Percentiles rank a stretch among this genome's conserved stretches.
These are phyloP conservation scores for Spinus pinus DNA, from an alignment of 2,797 vertebrate genomes.

Conservation along the genomic window DNA sequence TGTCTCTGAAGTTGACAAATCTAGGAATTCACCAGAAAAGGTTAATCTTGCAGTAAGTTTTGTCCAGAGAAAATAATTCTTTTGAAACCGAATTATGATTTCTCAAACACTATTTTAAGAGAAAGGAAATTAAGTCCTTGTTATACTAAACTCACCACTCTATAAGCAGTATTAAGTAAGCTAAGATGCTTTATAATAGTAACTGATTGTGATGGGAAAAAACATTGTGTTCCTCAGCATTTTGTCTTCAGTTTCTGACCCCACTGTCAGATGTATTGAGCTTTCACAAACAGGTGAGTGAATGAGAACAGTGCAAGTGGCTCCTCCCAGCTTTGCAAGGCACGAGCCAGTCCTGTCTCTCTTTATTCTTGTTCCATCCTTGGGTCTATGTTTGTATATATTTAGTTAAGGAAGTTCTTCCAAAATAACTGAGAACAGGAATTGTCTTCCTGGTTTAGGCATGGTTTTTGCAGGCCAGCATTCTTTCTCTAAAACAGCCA, in stretches of 20 bases:
- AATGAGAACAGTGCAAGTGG: background rate
- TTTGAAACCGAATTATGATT: background rate
- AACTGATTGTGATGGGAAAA: background rate
- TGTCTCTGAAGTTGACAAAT: slow-evolving; percentile 97
- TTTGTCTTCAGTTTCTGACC: background rate
- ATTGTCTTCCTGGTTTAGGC: background rate
- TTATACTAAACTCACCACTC: background rate
- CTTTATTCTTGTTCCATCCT: background rate
- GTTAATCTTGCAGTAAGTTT: background rate
- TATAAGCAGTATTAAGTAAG: background rate
- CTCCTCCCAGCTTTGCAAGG: background rate
- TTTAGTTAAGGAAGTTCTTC: background rate
- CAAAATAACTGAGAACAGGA: background rate
- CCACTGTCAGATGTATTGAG: background rate
- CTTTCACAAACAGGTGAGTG: background rate
- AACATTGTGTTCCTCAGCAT: background rate
- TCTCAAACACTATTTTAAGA: background rate
- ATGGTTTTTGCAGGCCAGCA: background rate
- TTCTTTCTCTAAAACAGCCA: background rate
- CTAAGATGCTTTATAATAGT: background rate
- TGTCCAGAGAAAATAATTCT: background rate
- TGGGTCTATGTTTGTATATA: background rate
- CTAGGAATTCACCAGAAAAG: slow-evolving; percentile 72
- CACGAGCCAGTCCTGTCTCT: background rate
- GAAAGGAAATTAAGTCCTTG: background rate